Evolutionary conservation across 2,888 invertebrate genomes (phyloP).

Genomic region (Orthosia gracilis): DNA sequence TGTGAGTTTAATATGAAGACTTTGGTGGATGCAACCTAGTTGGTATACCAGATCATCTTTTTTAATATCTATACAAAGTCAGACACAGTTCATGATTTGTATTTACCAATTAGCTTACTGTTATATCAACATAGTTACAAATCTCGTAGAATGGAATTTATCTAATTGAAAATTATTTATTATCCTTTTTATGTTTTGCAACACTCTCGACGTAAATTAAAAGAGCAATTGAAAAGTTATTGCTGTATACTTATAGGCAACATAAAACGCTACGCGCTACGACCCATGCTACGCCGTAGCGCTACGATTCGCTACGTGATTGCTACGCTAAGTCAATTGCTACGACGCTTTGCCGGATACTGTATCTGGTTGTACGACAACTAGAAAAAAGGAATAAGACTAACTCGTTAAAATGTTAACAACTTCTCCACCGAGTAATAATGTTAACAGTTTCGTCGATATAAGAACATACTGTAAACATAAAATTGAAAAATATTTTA

Average conservation of each 20-base stretch:
- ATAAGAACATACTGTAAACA: background rate
- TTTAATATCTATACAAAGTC: background rate
- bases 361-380: slow-evolving; percentile 25
- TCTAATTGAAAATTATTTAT: slow-evolving; percentile 26
- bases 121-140: background rate
- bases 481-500: slow-evolving; percentile 8
- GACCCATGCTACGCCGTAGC: slow-evolving; percentile 46
- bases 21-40: slow-evolving; percentile 8
- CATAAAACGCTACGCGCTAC: slow-evolving; percentile 54
- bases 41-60: background rate
- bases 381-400: slow-evolving; percentile 27
- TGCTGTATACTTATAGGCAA: slow-evolving; percentile 40
- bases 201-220: slow-evolving; percentile 19
- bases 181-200: slow-evolving; percentile 7
- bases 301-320: slow-evolving; percentile 60
- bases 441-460: slow-evolving; percentile 14
- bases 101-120: background rate
- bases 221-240: slow-evolving; percentile 33
- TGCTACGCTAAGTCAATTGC: slow-evolving; percentile 64
- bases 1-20: slow-evolving; percentile 19
- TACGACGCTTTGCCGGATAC: slow-evolving; percentile 40
- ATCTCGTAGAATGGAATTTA: background rate
- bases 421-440: slow-evolving; percentile 6
- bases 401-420: slow-evolving; percentile 31
- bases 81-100: background rate